Percentiles rank a stretch among this genome's conserved stretches.
These are phyloP conservation scores for Cheilosia soror DNA, from an alignment of 2,888 invertebrate genomes.

Conservation along the genomic window DNA sequence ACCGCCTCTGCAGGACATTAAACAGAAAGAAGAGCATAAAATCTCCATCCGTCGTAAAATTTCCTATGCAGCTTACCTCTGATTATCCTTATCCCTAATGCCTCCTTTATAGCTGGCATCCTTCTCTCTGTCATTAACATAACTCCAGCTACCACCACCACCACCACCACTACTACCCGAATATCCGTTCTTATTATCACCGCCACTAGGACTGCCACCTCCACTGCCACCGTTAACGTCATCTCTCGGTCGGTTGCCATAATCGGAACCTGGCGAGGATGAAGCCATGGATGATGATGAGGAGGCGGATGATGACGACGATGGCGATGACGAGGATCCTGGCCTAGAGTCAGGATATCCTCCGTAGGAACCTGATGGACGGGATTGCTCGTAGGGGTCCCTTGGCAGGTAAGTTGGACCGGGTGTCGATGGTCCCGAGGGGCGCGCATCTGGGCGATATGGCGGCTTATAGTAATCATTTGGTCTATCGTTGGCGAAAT, in stretches of 20 bases:
- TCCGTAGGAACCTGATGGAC: slow-evolving; percentile 65
- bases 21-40: slow-evolving; percentile 52
- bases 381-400: slow-evolving; percentile 60
- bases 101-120: slow-evolving; percentile 75
- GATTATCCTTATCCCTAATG: slow-evolving; percentile 78
- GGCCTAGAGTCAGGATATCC: slow-evolving; percentile 66
- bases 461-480: slow-evolving; percentile 76
- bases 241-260: slow-evolving; percentile 78
- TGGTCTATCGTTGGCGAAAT: slow-evolving; percentile 85
- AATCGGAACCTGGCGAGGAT: slow-evolving; percentile 65
- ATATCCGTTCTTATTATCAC: slow-evolving; percentile 75
- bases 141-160: slow-evolving; percentile 76
- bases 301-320: slow-evolving; percentile 63
- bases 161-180: slow-evolving; percentile 72
- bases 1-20: slow-evolving; percentile 46
- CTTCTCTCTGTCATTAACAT: slow-evolving; percentile 77
- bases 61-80: slow-evolving; percentile 80
- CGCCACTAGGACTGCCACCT: slow-evolving; percentile 63
- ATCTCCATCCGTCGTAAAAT: slow-evolving; percentile 67
- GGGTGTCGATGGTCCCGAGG: slow-evolving; percentile 65
- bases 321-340: slow-evolving; percentile 64
- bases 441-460: slow-evolving; percentile 55
- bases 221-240: slow-evolving; percentile 56
- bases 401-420: slow-evolving; percentile 65
- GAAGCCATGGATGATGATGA: slow-evolving; percentile 58